These are phyloP conservation scores for Sciurus carolinensis DNA, from an alignment of 2,797 vertebrate species.

Conservation along the genomic window DNA sequence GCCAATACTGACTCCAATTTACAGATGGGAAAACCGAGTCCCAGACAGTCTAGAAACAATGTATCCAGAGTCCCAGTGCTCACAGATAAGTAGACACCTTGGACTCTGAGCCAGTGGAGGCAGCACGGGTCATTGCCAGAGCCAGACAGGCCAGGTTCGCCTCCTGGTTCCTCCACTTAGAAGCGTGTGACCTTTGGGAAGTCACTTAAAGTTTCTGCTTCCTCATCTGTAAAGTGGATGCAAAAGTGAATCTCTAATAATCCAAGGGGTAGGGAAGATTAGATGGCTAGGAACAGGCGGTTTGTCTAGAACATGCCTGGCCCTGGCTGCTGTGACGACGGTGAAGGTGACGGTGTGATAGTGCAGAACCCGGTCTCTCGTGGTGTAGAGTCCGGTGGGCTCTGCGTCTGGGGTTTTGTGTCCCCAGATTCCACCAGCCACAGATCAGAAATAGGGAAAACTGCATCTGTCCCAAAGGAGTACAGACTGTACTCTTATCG, in stretches of 20 bases:
- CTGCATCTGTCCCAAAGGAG: too few relatives aligned
- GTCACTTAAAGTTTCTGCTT: not conserved
- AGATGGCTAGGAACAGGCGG: rapidly evolving
- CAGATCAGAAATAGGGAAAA: too few relatives aligned
- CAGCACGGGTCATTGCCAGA: not conserved
- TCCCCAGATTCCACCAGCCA: not conserved
- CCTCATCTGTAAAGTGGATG: not conserved
- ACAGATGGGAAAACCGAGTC: conserved; percentile 40
- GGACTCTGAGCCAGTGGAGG: not conserved
- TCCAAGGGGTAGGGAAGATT: not conserved
- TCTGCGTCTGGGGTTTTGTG: not conserved
- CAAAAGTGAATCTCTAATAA: not conserved
- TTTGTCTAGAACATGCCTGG: not conserved
- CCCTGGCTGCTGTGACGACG: not conserved
- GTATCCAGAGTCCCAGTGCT: not conserved
- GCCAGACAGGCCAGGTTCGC: not conserved
- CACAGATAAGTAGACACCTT: rapidly evolving
- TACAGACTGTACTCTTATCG: not conserved
- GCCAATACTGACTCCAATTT: not conserved
- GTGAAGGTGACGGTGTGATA: not conserved
- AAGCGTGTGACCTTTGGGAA: not conserved
- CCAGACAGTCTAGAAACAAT: not conserved
- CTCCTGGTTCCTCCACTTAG: not conserved
- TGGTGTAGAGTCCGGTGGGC: not conserved
- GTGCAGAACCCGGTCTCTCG: rapidly evolving